Conservation (phyloP, 1,140 invertebrate species). For the Polyergus mexicanus region DNA sequence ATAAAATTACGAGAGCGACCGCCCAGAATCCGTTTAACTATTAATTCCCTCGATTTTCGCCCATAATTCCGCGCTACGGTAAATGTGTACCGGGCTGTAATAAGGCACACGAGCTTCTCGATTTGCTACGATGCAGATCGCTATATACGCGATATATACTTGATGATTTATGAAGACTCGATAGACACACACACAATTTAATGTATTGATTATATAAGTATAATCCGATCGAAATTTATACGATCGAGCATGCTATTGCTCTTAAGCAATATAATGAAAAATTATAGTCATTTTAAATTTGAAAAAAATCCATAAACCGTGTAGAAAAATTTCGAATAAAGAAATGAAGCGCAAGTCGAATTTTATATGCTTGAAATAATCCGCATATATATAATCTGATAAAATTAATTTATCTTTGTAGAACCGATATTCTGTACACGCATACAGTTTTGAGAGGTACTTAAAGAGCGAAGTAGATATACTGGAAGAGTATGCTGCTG, state of each 20-base stretch:
- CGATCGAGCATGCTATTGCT: neutral
- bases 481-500: neutral
- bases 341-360: neutral
- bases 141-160: neutral
- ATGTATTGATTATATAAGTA: neutral
- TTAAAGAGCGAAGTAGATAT: neutral
- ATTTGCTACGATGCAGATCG: neutral
- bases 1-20: slow-evolving; percentile 50
- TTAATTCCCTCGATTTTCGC: slow-evolving; percentile 54
- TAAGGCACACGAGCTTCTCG: slow-evolving; percentile 20
- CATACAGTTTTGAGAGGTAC: neutral
- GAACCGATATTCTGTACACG: neutral
- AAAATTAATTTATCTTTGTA: neutral
- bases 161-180: slow-evolving; percentile 5
- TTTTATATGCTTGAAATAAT: neutral
- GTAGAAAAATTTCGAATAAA: neutral
- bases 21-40: slow-evolving; percentile 54
- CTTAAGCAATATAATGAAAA: neutral
- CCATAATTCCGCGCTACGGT: slow-evolving; percentile 35
- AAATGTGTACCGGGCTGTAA: slow-evolving; percentile 43
- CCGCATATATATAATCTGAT: neutral
- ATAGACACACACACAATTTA: neutral
- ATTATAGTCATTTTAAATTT: neutral
- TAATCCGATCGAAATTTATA: neutral
- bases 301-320: neutral